These are phyloP conservation scores for Anguilla megastoma DNA, from an alignment of 2,797 vertebrate genomes.

Conservation along the genomic window DNA sequence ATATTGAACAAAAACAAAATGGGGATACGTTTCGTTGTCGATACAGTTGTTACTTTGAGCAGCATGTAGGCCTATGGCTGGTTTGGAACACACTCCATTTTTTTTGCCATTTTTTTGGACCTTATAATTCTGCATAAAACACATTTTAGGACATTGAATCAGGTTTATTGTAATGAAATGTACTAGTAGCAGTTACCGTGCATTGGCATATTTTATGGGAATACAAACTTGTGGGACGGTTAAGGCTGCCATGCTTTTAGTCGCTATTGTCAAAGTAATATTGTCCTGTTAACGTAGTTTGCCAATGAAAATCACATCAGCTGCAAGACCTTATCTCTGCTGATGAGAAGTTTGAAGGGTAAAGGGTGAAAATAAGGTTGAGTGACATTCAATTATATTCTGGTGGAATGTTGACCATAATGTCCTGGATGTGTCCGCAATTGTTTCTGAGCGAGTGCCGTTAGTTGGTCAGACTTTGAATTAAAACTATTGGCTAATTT, in stretches of 20 bases:
- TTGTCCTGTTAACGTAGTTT: constrained; percentile 45
- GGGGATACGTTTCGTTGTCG: too few relatives aligned
- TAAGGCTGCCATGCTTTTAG: constrained; percentile 15
- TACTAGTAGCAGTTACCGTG: neutral
- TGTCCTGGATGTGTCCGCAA: constrained; percentile 11
- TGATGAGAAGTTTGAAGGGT: constrained; percentile 17
- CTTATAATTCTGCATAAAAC: neutral
- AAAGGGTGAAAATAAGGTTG: constrained; percentile 12
- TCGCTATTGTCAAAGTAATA: constrained; percentile 38
- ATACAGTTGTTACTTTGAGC: neutral
- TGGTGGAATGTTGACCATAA: constrained; percentile 4
- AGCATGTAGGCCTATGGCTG: neutral
- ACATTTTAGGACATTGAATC: neutral
- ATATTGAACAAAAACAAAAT: neutral
- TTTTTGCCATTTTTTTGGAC: neutral
- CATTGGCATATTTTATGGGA: neutral
- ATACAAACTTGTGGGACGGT: neutral
- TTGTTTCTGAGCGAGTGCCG: neutral
- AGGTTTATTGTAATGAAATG: neutral
- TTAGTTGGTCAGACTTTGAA: neutral
- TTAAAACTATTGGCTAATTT: constrained; percentile 21
- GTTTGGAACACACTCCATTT: neutral
- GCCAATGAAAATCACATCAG: constrained; percentile 44
- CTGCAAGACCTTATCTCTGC: constrained; percentile 14
- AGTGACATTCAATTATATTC: constrained; percentile 20